phyloP scores from a whole-genome alignment of 2,113 vertebrate species.

The Henicopernis longicauda region DNA sequence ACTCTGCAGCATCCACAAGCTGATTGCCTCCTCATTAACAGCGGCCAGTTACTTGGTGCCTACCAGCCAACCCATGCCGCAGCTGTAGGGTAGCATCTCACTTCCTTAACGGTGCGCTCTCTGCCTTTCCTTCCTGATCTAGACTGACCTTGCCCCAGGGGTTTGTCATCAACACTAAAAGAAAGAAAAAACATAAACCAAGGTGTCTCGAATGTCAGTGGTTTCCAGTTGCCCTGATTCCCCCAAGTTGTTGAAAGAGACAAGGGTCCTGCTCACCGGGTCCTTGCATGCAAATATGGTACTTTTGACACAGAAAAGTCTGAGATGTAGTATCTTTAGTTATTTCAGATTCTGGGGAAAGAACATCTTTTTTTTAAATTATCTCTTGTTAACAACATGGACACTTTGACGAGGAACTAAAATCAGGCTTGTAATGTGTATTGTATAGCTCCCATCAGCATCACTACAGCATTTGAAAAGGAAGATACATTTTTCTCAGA shows the following conservation, averaged over 20 bases:
- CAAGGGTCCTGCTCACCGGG: background rate
- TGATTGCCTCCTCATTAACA: background rate
- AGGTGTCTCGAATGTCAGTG: background rate
- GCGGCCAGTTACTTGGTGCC: background rate
- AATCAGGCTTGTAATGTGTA: background rate
- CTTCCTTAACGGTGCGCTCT: accelerated
- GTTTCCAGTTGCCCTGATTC: background rate
- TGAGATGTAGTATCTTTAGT: background rate
- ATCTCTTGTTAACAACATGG: background rate
- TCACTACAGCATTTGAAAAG: background rate
- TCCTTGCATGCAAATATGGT: background rate
- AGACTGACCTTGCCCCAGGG: background rate
- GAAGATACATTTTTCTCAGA: background rate
- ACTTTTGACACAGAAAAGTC: background rate
- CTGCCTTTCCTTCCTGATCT: background rate
- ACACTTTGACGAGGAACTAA: background rate
- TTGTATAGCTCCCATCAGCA: background rate
- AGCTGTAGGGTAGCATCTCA: background rate
- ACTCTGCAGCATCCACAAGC: background rate
- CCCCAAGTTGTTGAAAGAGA: background rate
- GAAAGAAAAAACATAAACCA: background rate
- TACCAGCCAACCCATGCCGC: background rate
- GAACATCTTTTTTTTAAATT: background rate
- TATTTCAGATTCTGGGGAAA: background rate
- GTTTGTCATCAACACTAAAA: background rate